Base-by-base conservation (phyloP, 2,797 vertebrate genomes). In the Ceyx erithaca region DNA sequence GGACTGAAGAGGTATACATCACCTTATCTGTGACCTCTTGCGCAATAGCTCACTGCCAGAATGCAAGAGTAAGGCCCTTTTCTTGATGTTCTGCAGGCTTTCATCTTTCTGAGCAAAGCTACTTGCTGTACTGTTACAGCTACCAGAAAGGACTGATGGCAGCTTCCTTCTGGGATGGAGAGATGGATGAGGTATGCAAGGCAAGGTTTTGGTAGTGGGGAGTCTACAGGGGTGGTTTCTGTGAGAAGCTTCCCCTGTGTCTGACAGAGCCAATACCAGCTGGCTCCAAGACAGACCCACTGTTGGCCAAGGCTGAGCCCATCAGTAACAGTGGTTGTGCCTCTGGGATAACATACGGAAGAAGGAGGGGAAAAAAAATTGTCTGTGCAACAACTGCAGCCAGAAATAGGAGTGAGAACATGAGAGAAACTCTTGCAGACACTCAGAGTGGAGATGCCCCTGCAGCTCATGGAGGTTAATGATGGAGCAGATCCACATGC, bases 181-280 rank as follows among this genome's bases (percentile, higher is more conserved):
- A 17, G 19, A 16, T 35, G 4, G 31, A 9, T 12, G 31, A 8
- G 8, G 6, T 58, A 62, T 52, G 26, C 37, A 30, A 28, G 21
- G 19, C 18, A 51, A 25, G 15, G 35, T 41, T 75, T 58, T 48
- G 12, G 16, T 30, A 33, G 14, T 15, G 14, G 4, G 4, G 10
- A 25, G 21, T 17, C 10, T 82, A 59, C 22, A 23, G 9, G 9
- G 9, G 40, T 40, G n/a, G 12, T 10, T 52, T 73, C 51, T 73
- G 23, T 59, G 33, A 48, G 23, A 48, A 48, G 48, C 23, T 25
- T 48, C 11, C 33, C 8, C 25, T 25, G 2, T 52, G n/a, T 48
- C 33, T 0, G 0, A 12, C 15, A 54, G 28, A 62, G 14, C 22
- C 22, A 26, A 2, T 48, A 21, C 13, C 16, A 63, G 10, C 26